Conservation (phyloP, 1,140 invertebrate genomes). For the Megalonaias nervosa region DNA sequence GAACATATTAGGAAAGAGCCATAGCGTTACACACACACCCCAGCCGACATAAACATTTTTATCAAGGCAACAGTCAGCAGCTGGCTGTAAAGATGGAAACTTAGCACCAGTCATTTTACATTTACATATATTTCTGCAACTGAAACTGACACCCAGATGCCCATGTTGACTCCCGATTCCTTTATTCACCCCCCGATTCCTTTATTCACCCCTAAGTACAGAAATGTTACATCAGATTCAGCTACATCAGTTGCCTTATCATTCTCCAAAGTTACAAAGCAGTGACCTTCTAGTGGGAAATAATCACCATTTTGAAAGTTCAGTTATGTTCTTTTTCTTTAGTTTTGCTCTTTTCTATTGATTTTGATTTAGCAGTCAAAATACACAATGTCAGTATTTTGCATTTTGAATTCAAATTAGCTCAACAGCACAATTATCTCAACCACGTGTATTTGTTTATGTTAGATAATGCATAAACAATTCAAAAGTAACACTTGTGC, state of each 20-base stretch:
- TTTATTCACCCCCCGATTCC: neutral
- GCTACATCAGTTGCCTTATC: neutral
- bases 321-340: neutral
- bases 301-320: constrained; percentile 1
- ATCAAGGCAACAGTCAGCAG: neutral
- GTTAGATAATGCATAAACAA: no score
- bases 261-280: constrained; percentile 2
- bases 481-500: no score
- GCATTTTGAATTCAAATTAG: no score
- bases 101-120: neutral
- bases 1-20: no score
- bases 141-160: constrained; percentile 2
- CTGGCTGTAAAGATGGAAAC: constrained; percentile 12
- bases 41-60: neutral
- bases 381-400: neutral
- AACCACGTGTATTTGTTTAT: no score
- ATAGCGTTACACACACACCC: no score
- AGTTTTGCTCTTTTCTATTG: neutral
- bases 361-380: constrained; percentile 13
- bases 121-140: neutral
- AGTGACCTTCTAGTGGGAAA: constrained; percentile 10
- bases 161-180: neutral
- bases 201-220: constrained; percentile 5
- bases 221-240: neutral
- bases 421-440: no score